Base-by-base conservation (phyloP, 2,113 vertebrate genomes). In the Lepidiolamprologus cunningtoni region DNA sequence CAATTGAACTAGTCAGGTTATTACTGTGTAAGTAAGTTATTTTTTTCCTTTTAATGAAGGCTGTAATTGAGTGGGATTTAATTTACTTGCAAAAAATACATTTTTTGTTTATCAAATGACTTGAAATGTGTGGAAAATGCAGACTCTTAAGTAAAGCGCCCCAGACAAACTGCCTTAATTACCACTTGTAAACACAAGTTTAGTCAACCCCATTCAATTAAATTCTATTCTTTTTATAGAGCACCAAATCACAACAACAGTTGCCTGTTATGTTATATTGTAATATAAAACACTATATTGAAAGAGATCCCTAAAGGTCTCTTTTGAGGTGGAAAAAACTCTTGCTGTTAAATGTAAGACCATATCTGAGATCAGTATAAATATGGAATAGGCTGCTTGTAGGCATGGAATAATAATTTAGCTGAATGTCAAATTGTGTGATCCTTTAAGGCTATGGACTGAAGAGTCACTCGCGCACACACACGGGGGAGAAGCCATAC, bases 401-500 rank as follows among this genome's bases (percentile, higher is more conserved):
- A 50, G 16, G 10, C 3, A 14, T 21, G n/a, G 5, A 61, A 23
- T 11, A 78, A 53, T 17, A 31, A 4, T 35, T 17, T 23, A 33
- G 19, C 28, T 53, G 45, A 81, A 42, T 80, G 11, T 86, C 2
- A 52, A 2, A 45, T 26, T 45, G 47, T 68, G 5, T 89, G 21
- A 8, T 7, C 2, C 13, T 80, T 82, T 42, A 9, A 99, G 99
- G 96, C 80, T 99, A 99, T 21, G 99, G 98, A 84, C 95, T 99
- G 85, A 99, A 99, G 95, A 99, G 98, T 93, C 98, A 99, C 45
- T 97, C 98, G 31, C 96, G 98, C 87, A 99, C 99, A 84, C 99
- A 99, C 95, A 99, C 99, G 2, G 99, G 99, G 71, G 99, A 99
- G 95, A 99, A 99, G 96, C 99, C 99, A 42, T 99, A 99, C 80